Percentiles rank a stretch among this genome's conserved stretches.
Evolutionary conservation across 53 echinoderm and acorn worm genomes (phyloP).

Genomic region (Antedon mediterranea): DNA sequence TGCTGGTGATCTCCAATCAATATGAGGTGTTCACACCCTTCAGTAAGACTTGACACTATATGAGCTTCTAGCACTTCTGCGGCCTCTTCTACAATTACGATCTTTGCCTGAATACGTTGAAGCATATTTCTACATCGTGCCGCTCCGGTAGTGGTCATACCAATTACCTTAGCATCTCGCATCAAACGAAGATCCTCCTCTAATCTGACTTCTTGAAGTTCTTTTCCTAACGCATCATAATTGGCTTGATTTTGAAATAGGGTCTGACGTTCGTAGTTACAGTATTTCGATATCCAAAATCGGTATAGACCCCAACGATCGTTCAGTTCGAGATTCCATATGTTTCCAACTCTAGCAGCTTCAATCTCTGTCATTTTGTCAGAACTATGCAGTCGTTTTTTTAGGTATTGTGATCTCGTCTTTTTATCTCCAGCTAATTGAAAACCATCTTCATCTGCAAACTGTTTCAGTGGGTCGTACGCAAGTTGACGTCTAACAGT

Average conservation of each 20-base stretch:
- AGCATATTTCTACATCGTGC: constrained; percentile 41
- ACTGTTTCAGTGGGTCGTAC: constrained; percentile 2
- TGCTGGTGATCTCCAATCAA: constrained; percentile 71
- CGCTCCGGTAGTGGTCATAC: constrained; percentile 78
- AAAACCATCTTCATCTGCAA: constrained; percentile 21
- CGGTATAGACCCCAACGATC: constrained; percentile 67
- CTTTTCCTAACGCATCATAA: constrained; percentile 31
- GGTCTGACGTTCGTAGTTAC: constrained; percentile 6
- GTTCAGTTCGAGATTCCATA: constrained; percentile 35
- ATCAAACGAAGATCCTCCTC: constrained; percentile 43
- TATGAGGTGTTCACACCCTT: constrained; percentile 71
- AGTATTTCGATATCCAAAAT: constrained; percentile 44
- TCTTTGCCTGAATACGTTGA: constrained; percentile 51
- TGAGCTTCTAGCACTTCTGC: constrained; percentile 70
- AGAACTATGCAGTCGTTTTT: constrained; percentile 25
- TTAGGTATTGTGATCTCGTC: constrained; percentile 24
- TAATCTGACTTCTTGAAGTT: constrained; percentile 31
- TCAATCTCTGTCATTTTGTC: constrained; percentile 37
- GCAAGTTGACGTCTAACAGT: background rate
- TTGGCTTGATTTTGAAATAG: constrained; percentile 28
- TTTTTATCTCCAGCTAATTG: constrained; percentile 13
- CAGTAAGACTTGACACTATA: constrained; percentile 46
- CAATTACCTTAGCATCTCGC: constrained; percentile 34
- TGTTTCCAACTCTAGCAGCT: constrained; percentile 23
- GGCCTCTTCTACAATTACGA: constrained; percentile 72